These are phyloP conservation scores for Pseudomyrmex dendroicus DNA, from an alignment of 1,140 invertebrate species.

Conservation along the genomic window DNA sequence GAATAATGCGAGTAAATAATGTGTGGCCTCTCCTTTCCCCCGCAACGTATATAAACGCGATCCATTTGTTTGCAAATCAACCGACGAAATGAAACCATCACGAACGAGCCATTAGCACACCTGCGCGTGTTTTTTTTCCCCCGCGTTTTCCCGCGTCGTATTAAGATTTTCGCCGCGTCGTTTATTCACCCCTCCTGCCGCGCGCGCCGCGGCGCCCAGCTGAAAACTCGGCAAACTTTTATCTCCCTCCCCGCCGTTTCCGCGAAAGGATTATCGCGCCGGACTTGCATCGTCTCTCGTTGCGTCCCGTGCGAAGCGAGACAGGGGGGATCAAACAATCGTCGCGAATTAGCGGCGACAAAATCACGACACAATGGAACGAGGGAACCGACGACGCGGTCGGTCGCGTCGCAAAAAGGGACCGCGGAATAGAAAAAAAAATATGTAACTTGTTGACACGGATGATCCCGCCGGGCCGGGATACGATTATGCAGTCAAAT, in stretches of 20 bases:
- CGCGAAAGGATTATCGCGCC: slow-evolving; percentile 49
- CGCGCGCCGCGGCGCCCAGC: not conserved
- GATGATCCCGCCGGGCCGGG: slow-evolving; percentile 79
- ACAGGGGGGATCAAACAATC: slow-evolving; percentile 60
- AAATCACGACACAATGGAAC: slow-evolving; percentile 64
- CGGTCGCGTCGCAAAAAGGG: slow-evolving; percentile 47
- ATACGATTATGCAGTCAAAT: slow-evolving; percentile 85
- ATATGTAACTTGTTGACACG: slow-evolving; percentile 85
- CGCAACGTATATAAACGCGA: not conserved
- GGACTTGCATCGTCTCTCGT: not conserved
- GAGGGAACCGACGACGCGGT: not conserved
- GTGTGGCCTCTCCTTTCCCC: no score
- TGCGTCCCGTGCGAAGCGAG: not conserved
- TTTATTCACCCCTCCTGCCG: not conserved
- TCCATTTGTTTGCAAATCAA: not conserved
- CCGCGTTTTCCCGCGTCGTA: not conserved
- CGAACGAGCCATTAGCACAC: slow-evolving; percentile 17
- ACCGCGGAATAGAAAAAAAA: slow-evolving; percentile 68
- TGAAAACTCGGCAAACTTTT: slow-evolving; percentile 32
- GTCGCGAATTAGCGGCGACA: slow-evolving; percentile 61
- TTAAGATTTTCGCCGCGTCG: slow-evolving; percentile 38
- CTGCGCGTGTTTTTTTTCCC: slow-evolving; percentile 1
- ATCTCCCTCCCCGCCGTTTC: not conserved
- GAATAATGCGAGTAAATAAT: no score
- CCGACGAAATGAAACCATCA: not conserved